These are phyloP conservation scores for Ophiothrix spiculata DNA, from an alignment of 35 echinoderm and acorn worm genomes.

Conservation along the genomic window DNA sequence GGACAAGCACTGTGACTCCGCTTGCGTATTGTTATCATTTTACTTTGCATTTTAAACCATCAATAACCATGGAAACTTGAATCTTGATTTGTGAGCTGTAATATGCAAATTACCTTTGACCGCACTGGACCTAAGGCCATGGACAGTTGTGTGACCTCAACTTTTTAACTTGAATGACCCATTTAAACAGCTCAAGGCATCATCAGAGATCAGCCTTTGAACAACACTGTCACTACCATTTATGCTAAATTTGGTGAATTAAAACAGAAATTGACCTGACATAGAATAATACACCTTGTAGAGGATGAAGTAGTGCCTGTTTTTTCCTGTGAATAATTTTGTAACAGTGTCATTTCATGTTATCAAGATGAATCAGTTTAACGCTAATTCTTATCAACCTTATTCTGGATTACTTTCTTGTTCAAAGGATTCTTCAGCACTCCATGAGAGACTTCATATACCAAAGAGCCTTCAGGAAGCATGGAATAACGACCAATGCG, in stretches of 20 bases:
- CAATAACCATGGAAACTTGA: not conserved
- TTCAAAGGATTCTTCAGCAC: slow-evolving; percentile 75
- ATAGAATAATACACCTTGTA: too few relatives aligned
- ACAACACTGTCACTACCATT: not conserved
- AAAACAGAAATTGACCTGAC: not conserved
- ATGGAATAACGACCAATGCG: slow-evolving; percentile 84
- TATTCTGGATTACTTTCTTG: slow-evolving; percentile 1
- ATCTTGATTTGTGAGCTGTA: not conserved
- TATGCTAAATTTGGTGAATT: not conserved
- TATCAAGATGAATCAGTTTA: not conserved
- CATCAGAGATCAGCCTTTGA: not conserved
- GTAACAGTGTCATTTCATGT: not conserved
- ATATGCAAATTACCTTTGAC: not conserved
- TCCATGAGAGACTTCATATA: slow-evolving; percentile 83
- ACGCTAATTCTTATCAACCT: not conserved
- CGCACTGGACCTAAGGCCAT: not conserved
- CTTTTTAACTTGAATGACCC: not conserved
- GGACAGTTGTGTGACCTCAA: not conserved
- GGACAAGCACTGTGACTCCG: not conserved
- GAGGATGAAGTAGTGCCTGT: too few relatives aligned
- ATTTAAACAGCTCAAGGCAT: not conserved
- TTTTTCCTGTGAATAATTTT: not conserved
- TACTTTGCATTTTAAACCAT: not conserved
- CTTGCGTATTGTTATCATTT: not conserved
- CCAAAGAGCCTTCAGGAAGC: slow-evolving; percentile 72